Conservation (phyloP, 2,113 vertebrate species). For the Bufo gargarizans region DNA sequence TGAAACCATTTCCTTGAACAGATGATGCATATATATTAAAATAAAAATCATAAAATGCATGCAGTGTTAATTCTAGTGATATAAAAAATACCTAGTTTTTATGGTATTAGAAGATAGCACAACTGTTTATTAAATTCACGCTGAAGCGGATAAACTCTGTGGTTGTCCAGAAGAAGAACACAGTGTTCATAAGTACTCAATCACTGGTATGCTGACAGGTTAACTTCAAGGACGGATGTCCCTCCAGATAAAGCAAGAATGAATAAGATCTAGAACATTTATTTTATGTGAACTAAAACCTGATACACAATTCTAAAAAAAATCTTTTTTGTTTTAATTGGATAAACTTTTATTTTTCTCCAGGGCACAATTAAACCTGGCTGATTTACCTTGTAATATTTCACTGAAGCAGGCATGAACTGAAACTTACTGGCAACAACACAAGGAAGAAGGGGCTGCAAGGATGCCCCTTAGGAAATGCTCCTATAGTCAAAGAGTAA, state of each 20-base stretch:
- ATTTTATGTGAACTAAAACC: background rate
- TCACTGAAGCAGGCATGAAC: background rate
- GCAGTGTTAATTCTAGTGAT: background rate
- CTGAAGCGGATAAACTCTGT: background rate
- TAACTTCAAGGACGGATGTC: background rate
- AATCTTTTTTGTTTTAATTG: background rate
- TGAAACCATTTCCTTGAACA: background rate
- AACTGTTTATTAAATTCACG: conserved; percentile 3
- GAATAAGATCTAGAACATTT: background rate
- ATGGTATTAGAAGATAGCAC: background rate
- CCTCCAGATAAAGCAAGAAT: background rate
- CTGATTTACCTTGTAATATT: background rate
- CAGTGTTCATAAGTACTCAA: background rate
- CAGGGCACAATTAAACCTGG: background rate
- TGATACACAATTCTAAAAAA: background rate
- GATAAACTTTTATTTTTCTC: background rate
- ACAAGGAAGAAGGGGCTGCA: background rate
- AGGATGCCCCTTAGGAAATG: background rate
- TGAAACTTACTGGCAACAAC: background rate
- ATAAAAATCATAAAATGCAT: conserved; percentile 1
- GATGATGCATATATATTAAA: background rate
- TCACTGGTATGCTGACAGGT: background rate
- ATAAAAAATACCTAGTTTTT: background rate
- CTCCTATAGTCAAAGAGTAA: background rate
- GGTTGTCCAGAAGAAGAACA: background rate